phyloP scores from a whole-genome alignment of 2,113 vertebrate species.

The Gopherus evgoodei region DNA sequence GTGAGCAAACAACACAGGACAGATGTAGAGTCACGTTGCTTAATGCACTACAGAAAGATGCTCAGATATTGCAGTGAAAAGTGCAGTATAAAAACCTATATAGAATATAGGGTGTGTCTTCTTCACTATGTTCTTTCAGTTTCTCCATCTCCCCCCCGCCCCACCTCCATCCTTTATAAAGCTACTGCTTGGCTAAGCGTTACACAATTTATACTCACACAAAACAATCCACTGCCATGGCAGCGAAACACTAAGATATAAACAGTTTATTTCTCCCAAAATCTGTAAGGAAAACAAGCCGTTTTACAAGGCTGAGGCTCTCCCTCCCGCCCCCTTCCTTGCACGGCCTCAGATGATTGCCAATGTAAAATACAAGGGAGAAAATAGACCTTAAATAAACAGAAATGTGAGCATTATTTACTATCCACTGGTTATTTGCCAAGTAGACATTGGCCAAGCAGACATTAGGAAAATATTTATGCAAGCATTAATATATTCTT shows the following conservation, averaged over 20 bases:
- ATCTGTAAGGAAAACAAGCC: slow-evolving; percentile 70
- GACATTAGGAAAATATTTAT: slow-evolving; percentile 86
- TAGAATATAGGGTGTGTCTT: not conserved
- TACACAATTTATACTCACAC: slow-evolving; percentile 56
- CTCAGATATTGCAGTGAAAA: not conserved
- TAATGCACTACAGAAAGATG: not conserved
- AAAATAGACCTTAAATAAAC: slow-evolving; percentile 80
- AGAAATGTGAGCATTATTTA: slow-evolving; percentile 79
- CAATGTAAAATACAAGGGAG: slow-evolving; percentile 66
- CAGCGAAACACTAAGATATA: slow-evolving; percentile 56
- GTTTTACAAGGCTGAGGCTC: slow-evolving; percentile 56
- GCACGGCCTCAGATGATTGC: slow-evolving; percentile 53
- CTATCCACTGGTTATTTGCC: slow-evolving; percentile 77
- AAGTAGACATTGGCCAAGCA: slow-evolving; percentile 77
- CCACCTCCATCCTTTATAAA: slow-evolving; percentile 16
- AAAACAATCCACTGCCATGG: slow-evolving; percentile 69
- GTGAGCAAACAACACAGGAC: not conserved
- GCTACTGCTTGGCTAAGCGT: slow-evolving; percentile 74
- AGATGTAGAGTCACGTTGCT: not conserved
- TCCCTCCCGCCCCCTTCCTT: slow-evolving; percentile 34
- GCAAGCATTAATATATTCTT: slow-evolving; percentile 78
- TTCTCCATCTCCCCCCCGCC: slow-evolving; percentile 18
- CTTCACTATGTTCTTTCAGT: slow-evolving; percentile 36
- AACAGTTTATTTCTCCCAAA: slow-evolving; percentile 69
- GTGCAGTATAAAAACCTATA: not conserved